These are phyloP conservation scores for Xylocampa areola DNA, from an alignment of 2,888 invertebrate species.

Conservation along the genomic window DNA sequence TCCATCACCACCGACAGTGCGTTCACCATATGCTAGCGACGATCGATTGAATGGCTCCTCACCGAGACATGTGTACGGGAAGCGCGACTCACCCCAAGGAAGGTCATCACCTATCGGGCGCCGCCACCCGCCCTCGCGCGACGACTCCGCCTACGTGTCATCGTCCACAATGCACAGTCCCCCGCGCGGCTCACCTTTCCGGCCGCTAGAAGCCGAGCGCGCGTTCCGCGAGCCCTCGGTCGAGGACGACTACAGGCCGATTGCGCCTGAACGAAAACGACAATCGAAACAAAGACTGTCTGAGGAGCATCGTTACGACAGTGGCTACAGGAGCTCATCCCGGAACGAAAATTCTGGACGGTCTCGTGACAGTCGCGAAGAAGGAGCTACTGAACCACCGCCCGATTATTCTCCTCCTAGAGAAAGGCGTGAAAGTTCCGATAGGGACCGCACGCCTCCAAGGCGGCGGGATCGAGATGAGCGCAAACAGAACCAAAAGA, in stretches of 20 bases:
- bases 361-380: conserved; percentile 84
- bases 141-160: conserved; percentile 89
- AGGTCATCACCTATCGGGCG: conserved; percentile 82
- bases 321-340: conserved; percentile 89
- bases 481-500: conserved; percentile 92
- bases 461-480: conserved; percentile 86
- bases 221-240: conserved; percentile 87
- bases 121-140: conserved; percentile 87
- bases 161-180: conserved; percentile 90
- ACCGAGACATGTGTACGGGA: conserved; percentile 82
- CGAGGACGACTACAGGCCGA: conserved; percentile 87
- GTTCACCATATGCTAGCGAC: conserved; percentile 82
- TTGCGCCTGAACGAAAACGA: conserved; percentile 92
- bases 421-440: conserved; percentile 82
- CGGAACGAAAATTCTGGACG: conserved; percentile 87
- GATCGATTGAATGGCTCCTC: conserved; percentile 82
- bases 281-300: conserved; percentile 88
- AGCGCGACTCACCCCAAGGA: conserved; percentile 83
- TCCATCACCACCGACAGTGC: conserved; percentile 82
- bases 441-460: conserved; percentile 82
- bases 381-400: conserved; percentile 91
- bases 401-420: conserved; percentile 93
- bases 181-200: conserved; percentile 87
- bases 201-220: conserved; percentile 82
- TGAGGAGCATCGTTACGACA: conserved; percentile 88